Base-by-base conservation (phyloP, 1,140 invertebrate species). In the Hycleus cichorii region DNA sequence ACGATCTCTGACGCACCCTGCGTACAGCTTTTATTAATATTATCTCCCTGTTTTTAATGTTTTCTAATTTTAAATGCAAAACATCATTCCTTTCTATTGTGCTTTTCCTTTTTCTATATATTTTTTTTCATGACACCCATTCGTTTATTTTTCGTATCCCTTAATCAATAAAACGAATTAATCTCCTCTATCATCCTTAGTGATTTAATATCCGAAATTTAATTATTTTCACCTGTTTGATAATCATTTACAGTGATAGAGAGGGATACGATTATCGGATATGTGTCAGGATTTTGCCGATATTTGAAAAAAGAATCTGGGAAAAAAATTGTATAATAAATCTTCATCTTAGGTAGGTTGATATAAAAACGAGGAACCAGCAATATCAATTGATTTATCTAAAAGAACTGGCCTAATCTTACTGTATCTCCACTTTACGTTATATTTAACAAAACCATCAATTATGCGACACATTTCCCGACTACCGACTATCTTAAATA, bases 1-100 rank as follows among this genome's bases (percentile, higher is more conserved):
- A 57, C 45, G 54, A 49, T 57, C 47, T 56, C 51, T 53, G 51
- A 53, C 51, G 51, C 51, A 46, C 25, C 26, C 24, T 53, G 43
- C 51, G 42, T 53, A 53, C 18, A 42, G 11, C 25, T 46, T 49
- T 53, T 53, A 53, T 45, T 53, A 53, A 45, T 53, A 45, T 46
- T 53, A 27, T 45, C 43, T 43, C 7, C 25, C 39, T 11, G 50
- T 18, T 52, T 49, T 32, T 49, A 49, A 49, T 49, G 48, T 10
- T 32, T 32, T 38, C 48, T 26, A 32, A 49, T 49, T 32, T 49
- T 26, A 49, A 47, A 49, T 38, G 48, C 48, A 49, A 27, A 49
- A 49, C 46, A 47, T 47, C n/a, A 11, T 47, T 10, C 27, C n/a
- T 10, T 45, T 47, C 2, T 11, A 47, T 27, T 12, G 4, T 47